A percentile compares a stretch with the other conserved stretches of the same genome.
Conservation (phyloP, 2,797 vertebrate species). For the Denticeps clupeoides region DNA sequence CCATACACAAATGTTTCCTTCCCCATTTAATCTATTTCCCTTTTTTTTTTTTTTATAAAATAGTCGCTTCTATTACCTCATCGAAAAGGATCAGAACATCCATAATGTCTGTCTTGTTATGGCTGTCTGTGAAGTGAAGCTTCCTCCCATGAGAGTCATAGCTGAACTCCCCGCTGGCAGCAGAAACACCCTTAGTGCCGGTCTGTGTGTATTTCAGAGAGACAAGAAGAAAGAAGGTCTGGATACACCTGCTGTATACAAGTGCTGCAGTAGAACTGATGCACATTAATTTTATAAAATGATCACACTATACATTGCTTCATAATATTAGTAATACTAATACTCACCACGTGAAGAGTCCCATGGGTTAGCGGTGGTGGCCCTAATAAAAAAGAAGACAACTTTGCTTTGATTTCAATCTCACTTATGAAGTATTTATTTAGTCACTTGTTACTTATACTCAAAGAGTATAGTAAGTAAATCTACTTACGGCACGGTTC, state of each 20-base stretch:
- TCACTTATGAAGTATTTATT: no score
- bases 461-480: no score
- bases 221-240: neutral
- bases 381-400: slow-evolving; percentile 10
- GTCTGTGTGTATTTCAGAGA: slow-evolving; percentile 4
- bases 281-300: no score
- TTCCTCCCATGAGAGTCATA: slow-evolving; percentile 51
- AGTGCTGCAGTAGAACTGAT: no score
- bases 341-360: slow-evolving; percentile 29
- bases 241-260: no score
- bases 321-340: neutral
- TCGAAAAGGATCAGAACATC: no score
- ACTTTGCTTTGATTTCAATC: no score
- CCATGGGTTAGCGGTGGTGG: slow-evolving; percentile 23
- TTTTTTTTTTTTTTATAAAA: neutral
- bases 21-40: neutral
- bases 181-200: slow-evolving; percentile 35
- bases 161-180: slow-evolving; percentile 39
- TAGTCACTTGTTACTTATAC: no score
- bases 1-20: neutral
- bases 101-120: slow-evolving; percentile 38
- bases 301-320: no score
- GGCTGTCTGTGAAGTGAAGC: slow-evolving; percentile 53
- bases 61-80: neutral
- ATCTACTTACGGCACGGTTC: slow-evolving; percentile 55